Percentiles rank a stretch among this genome's conserved stretches.
Conservation (phyloP, 2,888 invertebrate species). For the Plagiodera versicolora region DNA sequence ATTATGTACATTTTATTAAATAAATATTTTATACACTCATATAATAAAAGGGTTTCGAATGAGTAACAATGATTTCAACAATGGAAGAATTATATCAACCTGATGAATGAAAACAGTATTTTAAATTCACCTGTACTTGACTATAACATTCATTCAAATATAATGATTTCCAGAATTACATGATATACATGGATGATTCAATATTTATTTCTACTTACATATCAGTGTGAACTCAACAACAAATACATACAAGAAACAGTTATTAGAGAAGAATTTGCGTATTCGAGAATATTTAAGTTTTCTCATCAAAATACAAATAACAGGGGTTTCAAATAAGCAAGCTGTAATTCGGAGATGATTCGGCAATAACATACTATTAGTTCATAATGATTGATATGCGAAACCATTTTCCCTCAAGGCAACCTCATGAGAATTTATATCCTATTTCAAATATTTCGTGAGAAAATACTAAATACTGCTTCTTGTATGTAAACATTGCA, state of each 20-base stretch:
- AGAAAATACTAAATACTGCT: conserved; percentile 1
- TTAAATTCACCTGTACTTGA: conserved; percentile 22
- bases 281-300: too few species aligned
- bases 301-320: too few species aligned
- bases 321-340: too few species aligned
- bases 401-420: too few species aligned
- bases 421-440: background rate
- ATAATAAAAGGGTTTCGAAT: conserved; percentile 42
- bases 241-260: background rate
- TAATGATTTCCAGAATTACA: conserved; percentile 42
- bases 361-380: too few species aligned
- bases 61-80: conserved; percentile 41
- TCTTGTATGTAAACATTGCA: background rate
- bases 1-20: conserved; percentile 50
- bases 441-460: conserved; percentile 16
- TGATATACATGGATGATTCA: conserved; percentile 46
- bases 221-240: background rate
- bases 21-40: conserved; percentile 52
- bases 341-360: too few species aligned
- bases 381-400: too few species aligned
- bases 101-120: conserved; percentile 19
- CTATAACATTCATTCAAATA: conserved; percentile 34
- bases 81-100: conserved; percentile 25
- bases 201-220: conserved; percentile 21
- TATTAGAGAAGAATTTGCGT: too few species aligned